Evolutionary conservation across 2,888 invertebrate species (phyloP).

Genomic region (Chrysopilus asiliformis): DNA sequence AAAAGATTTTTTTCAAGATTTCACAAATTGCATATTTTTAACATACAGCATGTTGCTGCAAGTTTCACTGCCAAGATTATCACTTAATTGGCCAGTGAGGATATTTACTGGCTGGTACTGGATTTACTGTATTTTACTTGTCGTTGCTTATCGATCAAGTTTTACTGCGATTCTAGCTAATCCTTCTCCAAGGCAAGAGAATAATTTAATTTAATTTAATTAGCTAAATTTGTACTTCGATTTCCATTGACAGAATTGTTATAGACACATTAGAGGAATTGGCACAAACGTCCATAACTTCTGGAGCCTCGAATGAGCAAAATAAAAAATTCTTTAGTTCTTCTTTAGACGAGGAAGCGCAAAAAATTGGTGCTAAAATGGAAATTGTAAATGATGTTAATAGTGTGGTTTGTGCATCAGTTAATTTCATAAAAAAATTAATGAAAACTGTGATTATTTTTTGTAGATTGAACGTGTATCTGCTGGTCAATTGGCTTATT

Average conservation of each 20-base stretch:
- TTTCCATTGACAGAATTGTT: conserved; percentile 45
- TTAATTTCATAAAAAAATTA: too few relatives aligned
- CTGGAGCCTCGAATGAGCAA: conserved; percentile 61
- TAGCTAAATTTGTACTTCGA: conserved; percentile 2
- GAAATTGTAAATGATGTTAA: conserved; percentile 47
- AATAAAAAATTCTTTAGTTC: conserved; percentile 55
- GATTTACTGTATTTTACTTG: conserved; percentile 68
- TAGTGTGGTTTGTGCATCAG: conserved; percentile 41
- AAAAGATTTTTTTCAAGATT: conserved; percentile 56
- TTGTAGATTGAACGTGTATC: conserved; percentile 39
- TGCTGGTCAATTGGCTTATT: conserved; percentile 61
- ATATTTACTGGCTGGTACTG: conserved; percentile 78
- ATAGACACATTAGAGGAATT: conserved; percentile 63
- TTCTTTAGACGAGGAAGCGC: conserved; percentile 51
- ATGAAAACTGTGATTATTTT: background rate
- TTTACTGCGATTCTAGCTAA: conserved; percentile 74
- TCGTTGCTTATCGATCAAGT: conserved; percentile 68
- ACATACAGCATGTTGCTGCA: conserved; percentile 70
- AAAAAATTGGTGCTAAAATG: conserved; percentile 53
- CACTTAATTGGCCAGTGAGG: conserved; percentile 66
- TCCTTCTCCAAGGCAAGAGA: conserved; percentile 50
- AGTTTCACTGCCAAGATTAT: conserved; percentile 62
- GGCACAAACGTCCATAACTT: conserved; percentile 47
- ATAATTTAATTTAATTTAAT: conserved; percentile 3
- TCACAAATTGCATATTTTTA: conserved; percentile 59